A percentile compares a stretch with the other conserved stretches of the same genome.
Conservation (phyloP, 2,888 invertebrate genomes). For the Neoascia interrupta region DNA sequence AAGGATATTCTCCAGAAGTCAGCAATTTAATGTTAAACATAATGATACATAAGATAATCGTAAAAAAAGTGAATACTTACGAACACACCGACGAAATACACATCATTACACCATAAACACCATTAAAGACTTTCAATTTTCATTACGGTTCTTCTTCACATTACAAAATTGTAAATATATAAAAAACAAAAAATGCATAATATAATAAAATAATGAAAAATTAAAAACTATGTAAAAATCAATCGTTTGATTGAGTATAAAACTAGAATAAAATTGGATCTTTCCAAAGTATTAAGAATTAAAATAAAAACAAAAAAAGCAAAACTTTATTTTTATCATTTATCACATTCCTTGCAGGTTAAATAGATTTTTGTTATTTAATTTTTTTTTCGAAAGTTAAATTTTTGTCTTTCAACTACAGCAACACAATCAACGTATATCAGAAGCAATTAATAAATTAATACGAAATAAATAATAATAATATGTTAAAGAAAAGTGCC, state of each 20-base stretch:
- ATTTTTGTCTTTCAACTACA: constrained; percentile 15
- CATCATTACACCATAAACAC: constrained; percentile 40
- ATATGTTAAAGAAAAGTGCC: constrained; percentile 51
- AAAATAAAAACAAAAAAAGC: constrained; percentile 17
- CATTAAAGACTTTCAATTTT: constrained; percentile 55
- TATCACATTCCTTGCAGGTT: constrained; percentile 64
- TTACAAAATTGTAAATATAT: constrained; percentile 57
- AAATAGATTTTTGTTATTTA: neutral
- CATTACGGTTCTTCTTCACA: constrained; percentile 51
- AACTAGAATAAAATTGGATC: constrained; percentile 55
- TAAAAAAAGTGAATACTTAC: constrained; percentile 36
- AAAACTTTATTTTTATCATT: constrained; percentile 43
- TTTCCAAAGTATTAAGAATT: constrained; percentile 60
- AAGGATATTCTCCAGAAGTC: constrained; percentile 68
- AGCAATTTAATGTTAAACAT: constrained; percentile 54
- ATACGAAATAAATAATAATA: neutral
- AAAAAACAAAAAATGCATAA: constrained; percentile 5
- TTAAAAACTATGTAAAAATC: constrained; percentile 45
- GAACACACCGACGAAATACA: constrained; percentile 35
- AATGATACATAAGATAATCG: constrained; percentile 17
- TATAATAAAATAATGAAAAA: constrained; percentile 22
- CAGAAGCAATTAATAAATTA: constrained; percentile 33
- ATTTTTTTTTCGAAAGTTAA: constrained; percentile 9
- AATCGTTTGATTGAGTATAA: constrained; percentile 29
- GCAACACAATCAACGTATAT: constrained; percentile 24